Evolutionary conservation across 2,797 vertebrate genomes (phyloP), one percentile per base, ranked within the genome.

Genomic region (Spatula clypeata): DNA sequence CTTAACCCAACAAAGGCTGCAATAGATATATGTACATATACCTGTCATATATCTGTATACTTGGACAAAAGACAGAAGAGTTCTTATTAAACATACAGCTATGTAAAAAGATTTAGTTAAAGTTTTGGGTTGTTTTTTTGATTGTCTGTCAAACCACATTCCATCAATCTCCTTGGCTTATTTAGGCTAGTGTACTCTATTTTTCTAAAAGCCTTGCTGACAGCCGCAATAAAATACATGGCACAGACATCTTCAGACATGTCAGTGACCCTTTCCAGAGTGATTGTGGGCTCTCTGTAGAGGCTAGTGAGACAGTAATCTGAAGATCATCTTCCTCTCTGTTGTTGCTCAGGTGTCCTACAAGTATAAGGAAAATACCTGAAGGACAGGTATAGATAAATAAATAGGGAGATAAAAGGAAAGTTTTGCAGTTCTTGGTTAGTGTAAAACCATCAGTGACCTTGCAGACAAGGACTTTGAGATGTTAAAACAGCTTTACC

Each of bases 381-480:
- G 42, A 18, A 44, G 42, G 42, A 44, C 42, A 44, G 42, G 42
- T 44, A 44, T 44, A 44, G 42, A 44, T 44, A 44, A 44, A 42
- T 42, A 42, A 42, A 44, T 44, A 44, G 9, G 72, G 55, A 69
- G 16, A 11, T 40, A 42, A 3, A 69, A 49, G 11, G 27, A 47
- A 64, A 65, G 32, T 14, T 75, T 5, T 61, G 40, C 24, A 9
- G 3, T 60, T 72, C 40, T 76, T 73, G 19, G 34, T 73, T 42
- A 64, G 18, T 64, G 1, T 62, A n/a, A 54, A 47, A 58, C 1
- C 57, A 55, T 74, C 26, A 34, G 26, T 58, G 67, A 51, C 6
- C 1, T 66, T 73, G 29, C 0, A 0, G 16, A 3, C 20, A 13
- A 36, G 15, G 27, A 36, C 31, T 79, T 66, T 6, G 49, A 83